A percentile compares a stretch with the other conserved stretches of the same genome.
Conservation (phyloP, 2,797 vertebrate genomes). For the Adelosebastes latens region DNA sequence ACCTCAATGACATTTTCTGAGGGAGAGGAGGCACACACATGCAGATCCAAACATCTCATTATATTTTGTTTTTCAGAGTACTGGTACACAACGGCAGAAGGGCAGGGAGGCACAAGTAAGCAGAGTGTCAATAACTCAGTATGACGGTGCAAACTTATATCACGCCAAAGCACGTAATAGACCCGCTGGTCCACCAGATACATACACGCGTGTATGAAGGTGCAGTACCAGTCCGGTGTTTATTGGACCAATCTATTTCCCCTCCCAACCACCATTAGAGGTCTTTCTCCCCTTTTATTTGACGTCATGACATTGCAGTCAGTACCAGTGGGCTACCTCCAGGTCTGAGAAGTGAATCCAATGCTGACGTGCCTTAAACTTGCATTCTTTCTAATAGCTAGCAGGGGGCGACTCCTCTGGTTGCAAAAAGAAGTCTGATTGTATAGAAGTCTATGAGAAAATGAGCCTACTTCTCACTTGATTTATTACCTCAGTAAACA, state of each 20-base stretch:
- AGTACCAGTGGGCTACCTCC: no score
- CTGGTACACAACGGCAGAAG: conserved; percentile 10
- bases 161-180: background rate
- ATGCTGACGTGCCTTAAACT: no score
- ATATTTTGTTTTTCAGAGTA: conserved; percentile 23
- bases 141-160: background rate
- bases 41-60: conserved; percentile 44
- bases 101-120: conserved; percentile 39
- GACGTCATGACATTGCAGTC: background rate
- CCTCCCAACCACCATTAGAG: rapidly evolving
- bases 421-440: no score
- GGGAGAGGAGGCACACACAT: background rate
- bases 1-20: conserved; percentile 4
- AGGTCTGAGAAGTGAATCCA: no score
- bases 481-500: no score
- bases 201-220: background rate
- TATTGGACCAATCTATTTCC: background rate
- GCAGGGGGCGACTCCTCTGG: no score
- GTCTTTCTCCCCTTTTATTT: no score
- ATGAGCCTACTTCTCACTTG: no score
- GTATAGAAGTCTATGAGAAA: no score
- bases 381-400: no score
- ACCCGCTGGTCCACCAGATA: background rate
- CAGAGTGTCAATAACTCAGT: conserved; percentile 39
- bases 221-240: background rate